Percentiles rank a stretch among this genome's conserved stretches.
phyloP scores from a whole-genome alignment of 2,797 vertebrate species.

The Danio choprae region DNA sequence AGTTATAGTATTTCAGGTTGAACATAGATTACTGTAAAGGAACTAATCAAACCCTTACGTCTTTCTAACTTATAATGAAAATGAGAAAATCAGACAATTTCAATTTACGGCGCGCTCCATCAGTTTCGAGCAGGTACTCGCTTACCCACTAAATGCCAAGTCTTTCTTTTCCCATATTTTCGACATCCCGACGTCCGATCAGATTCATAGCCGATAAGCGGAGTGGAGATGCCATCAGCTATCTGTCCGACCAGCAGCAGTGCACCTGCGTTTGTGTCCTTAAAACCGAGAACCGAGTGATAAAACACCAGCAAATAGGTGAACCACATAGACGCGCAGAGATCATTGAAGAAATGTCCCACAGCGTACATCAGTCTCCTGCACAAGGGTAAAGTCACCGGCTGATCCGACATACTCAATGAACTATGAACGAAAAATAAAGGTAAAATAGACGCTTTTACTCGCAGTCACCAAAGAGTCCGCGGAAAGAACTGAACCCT shows the following conservation, averaged over 20 bases:
- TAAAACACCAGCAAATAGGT: conserved; percentile 87
- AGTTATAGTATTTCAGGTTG: neutral
- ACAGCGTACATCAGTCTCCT: conserved; percentile 80
- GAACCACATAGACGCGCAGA: conserved; percentile 91
- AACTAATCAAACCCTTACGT: too few species aligned
- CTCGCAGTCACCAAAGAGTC: neutral
- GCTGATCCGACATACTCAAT: conserved; percentile 51
- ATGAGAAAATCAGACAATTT: neutral
- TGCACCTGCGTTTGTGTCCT: conserved; percentile 76
- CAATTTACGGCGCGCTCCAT: neutral
- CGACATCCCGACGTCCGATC: conserved; percentile 75
- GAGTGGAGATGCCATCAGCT: conserved; percentile 84
- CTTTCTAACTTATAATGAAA: neutral
- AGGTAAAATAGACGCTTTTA: neutral
- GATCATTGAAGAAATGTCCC: conserved; percentile 87
- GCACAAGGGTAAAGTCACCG: conserved; percentile 64
- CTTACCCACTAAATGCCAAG: conserved; percentile 87
- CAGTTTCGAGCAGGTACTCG: neutral
- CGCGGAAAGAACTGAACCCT: neutral
- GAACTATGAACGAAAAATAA: neutral
- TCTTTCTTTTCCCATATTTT: conserved; percentile 82
- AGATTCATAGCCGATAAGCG: conserved; percentile 83
- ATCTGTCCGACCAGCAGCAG: conserved; percentile 84
- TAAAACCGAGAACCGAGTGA: conserved; percentile 82
- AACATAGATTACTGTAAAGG: neutral